These are phyloP conservation scores for Zaprionus bogoriensis DNA, from an alignment of 2,888 invertebrate genomes.

Conservation along the genomic window DNA sequence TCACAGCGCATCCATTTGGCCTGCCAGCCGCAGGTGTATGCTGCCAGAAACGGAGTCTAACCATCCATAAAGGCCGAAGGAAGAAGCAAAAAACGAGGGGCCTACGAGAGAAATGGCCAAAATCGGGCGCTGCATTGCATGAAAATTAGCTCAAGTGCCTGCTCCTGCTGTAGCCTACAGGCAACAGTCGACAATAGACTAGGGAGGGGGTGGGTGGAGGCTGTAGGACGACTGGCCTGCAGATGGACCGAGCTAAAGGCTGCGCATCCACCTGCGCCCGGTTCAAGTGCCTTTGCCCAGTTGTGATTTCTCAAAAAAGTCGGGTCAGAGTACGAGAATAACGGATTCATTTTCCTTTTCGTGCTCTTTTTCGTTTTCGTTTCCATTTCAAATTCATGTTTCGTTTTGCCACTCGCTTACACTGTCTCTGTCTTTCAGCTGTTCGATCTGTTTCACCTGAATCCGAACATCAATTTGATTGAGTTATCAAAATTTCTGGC, in stretches of 20 bases:
- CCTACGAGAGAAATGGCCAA: slow-evolving; percentile 30
- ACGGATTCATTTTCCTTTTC: too few relatives aligned
- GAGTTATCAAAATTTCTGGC: slow-evolving; percentile 26
- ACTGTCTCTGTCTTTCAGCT: slow-evolving; percentile 26
- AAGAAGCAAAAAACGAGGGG: slow-evolving; percentile 7
- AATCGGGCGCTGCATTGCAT: slow-evolving; percentile 43
- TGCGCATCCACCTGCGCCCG: slow-evolving; percentile 1
- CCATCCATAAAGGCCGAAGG: slow-evolving; percentile 16
- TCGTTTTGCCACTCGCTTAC: slow-evolving; percentile 42
- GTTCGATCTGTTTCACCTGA: slow-evolving; percentile 4
- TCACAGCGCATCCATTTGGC: background rate
- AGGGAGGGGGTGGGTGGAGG: too few relatives aligned
- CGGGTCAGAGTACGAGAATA: slow-evolving; percentile 1
- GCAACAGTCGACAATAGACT: too few relatives aligned
- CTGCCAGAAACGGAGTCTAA: background rate
- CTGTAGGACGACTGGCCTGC: too few relatives aligned
- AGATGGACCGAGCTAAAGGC: background rate
- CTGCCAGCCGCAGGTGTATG: slow-evolving; percentile 27
- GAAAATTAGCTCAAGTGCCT: slow-evolving; percentile 49
- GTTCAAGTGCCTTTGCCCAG: slow-evolving; percentile 32
- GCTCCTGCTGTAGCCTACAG: too few relatives aligned
- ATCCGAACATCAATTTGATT: slow-evolving; percentile 24
- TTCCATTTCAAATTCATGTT: slow-evolving; percentile 61
- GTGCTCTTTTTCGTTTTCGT: slow-evolving; percentile 6
- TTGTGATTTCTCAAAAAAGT: slow-evolving; percentile 37